Evolutionary conservation across 2,113 vertebrate genomes (phyloP).

Genomic region (Labeo rohita): DNA sequence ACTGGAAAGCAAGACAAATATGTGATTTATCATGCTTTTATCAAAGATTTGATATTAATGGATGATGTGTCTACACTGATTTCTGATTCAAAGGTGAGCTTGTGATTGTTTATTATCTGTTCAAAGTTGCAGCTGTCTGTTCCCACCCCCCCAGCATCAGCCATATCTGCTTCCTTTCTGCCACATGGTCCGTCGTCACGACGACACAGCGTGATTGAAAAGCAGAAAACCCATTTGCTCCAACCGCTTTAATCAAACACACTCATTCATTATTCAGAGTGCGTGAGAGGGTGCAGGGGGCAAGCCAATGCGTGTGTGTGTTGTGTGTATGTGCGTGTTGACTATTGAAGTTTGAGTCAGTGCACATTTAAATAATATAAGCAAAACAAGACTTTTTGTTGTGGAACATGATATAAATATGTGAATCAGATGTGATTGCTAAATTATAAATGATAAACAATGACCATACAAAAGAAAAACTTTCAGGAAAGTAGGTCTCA

Average conservation of each 20-base stretch:
- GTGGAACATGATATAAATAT: background rate
- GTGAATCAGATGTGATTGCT: background rate
- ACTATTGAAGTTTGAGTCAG: background rate
- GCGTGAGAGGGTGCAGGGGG: slow-evolving; percentile 60
- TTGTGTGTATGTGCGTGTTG: slow-evolving; percentile 41
- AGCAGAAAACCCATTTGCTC: slow-evolving; percentile 44
- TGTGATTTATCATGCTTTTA: background rate
- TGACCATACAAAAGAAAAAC: slow-evolving; percentile 9
- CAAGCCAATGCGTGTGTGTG: slow-evolving; percentile 42
- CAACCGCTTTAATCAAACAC: slow-evolving; percentile 67
- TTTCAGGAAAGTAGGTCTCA: slow-evolving; percentile 37
- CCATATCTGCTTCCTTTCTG: slow-evolving; percentile 38
- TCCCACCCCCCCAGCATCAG: background rate
- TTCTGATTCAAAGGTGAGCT: slow-evolving; percentile 12
- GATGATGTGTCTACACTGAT: background rate
- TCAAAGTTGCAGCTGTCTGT: slow-evolving; percentile 21
- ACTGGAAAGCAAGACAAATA: background rate
- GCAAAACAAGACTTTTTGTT: background rate
- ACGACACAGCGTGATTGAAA: slow-evolving; percentile 51
- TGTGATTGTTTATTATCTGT: slow-evolving; percentile 30
- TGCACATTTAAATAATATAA: background rate
- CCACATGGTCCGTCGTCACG: slow-evolving; percentile 46
- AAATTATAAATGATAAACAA: background rate
- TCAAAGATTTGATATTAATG: background rate
- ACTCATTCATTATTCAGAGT: slow-evolving; percentile 75